Base-by-base conservation (phyloP, 2,888 invertebrate genomes). In the Sphecodes monilicornis region DNA sequence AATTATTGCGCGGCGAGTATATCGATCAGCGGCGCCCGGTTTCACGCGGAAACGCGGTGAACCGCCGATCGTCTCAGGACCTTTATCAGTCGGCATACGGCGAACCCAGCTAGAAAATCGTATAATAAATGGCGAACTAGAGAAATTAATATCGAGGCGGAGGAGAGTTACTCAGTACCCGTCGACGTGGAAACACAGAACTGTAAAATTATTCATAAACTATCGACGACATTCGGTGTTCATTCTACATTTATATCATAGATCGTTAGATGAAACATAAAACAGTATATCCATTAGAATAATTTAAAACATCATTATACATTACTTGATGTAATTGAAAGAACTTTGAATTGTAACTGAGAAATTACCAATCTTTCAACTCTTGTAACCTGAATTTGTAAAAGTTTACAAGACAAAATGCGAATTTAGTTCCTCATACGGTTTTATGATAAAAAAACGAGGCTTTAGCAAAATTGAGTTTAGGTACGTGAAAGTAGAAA, bases 1-100 rank as follows among this genome's bases (percentile, higher is more conserved):
- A 84, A 84, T 84, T 77, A 82, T 82, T 82, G 76, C 18, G 70
- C 69, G 43, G 13, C 75, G 74, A 71, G 75, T 72, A 54, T 75
- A 72, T 76, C 80, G 82, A 80, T 82, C 75, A 64, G 64, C 16
- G 71, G 43, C 60, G 69, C 81, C 46, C 29, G 6, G 80, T 22
- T 29, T 46, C n/a, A 46, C 76, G 72, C 72, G 72, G 50, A 50
- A 72, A 80, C 57, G 29, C 29, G 46, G 8, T 22, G 16, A 32
- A 71, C 22, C 73, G 41, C 41, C 46, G 36, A 36, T 50, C 43
- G 71, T 46, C 46, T 32, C 50, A 32, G 70, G 70, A 70, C 70
- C 43, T 70, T 70, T 70, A 46, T 70, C 43, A 22, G 43, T 18
- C 16, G 29, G 70, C 43, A 43, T 18, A 32, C 26, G n/a, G n/a